A percentile compares a stretch with the other conserved stretches of the same genome.
Conservation (phyloP, 2,113 vertebrate genomes). For the Xerus inauris region DNA sequence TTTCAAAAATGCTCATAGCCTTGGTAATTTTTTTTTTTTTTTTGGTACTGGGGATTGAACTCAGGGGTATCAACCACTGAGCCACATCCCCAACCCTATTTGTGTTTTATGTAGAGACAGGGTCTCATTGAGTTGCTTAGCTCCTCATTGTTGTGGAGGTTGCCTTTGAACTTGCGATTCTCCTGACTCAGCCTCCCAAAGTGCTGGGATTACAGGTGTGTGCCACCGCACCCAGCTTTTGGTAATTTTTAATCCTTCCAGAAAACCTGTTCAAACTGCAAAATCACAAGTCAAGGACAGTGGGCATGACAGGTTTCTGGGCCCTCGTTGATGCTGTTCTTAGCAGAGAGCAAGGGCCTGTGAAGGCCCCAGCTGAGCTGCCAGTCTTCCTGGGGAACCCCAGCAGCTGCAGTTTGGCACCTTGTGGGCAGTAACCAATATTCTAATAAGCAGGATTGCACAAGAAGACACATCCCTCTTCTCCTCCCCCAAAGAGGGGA, state of each 20-base stretch:
- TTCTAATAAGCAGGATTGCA: not conserved
- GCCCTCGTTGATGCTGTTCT: not conserved
- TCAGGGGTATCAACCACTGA: no score
- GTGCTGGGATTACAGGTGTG: no score
- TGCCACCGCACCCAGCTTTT: no score
- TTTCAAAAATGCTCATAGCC: not conserved
- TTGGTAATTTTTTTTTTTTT: constrained; percentile 34
- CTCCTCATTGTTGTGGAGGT: no score
- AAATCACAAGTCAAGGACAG: not conserved
- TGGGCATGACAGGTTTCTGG: not conserved
- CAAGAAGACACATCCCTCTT: not conserved
- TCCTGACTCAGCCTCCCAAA: no score
- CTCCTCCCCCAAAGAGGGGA: not conserved
- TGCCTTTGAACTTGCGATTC: no score
- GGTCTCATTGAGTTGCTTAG: no score
- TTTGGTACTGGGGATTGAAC: no score
- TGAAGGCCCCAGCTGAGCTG: not conserved
- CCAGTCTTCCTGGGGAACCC: not conserved
- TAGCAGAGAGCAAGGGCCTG: not conserved
- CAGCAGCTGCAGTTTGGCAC: not conserved
- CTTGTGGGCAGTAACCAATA: not conserved
- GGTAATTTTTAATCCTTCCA: not conserved
- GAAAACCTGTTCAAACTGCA: not conserved
- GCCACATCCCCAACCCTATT: no score
- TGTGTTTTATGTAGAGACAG: no score